These are phyloP conservation scores for Taenioides sp. DNA, from an alignment of 2,797 vertebrate genomes.

Conservation along the genomic window DNA sequence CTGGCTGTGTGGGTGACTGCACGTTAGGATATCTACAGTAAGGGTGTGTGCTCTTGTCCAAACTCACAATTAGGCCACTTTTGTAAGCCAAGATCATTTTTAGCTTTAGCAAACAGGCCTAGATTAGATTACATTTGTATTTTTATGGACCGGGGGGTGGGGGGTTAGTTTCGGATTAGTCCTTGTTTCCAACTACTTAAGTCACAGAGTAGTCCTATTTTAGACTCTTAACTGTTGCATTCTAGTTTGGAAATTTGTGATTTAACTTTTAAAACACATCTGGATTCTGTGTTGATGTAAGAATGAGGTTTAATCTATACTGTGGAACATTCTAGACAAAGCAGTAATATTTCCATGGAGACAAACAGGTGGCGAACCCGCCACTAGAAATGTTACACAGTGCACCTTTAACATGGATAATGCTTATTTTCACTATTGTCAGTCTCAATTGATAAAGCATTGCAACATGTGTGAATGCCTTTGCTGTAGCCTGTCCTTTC, in stretches of 20 bases:
- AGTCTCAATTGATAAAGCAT: not conserved
- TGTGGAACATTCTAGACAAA: too few species aligned
- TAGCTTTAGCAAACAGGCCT: constrained; percentile 1
- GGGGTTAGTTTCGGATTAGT: not conserved
- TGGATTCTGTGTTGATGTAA: too few species aligned
- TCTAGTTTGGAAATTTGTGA: too few species aligned
- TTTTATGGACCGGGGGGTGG: not conserved
- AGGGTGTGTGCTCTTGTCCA: constrained; percentile 16
- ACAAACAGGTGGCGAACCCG: too few species aligned
- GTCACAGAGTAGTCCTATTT: too few species aligned
- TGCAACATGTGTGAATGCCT: not conserved
- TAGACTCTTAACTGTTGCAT: too few species aligned
- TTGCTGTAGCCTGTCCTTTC: not conserved
- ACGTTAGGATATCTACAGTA: constrained; percentile 33
- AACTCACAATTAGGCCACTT: constrained; percentile 10
- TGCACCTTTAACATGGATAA: not conserved
- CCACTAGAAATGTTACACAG: too few species aligned
- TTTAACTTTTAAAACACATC: too few species aligned
- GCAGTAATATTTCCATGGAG: too few species aligned
- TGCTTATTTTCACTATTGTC: not conserved
- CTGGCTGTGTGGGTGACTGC: constrained; percentile 45
- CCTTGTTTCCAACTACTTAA: too few species aligned
- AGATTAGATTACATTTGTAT: not conserved
- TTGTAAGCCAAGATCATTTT: not conserved
- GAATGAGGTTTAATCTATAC: too few species aligned